Evolutionary conservation across 2,797 vertebrate genomes (phyloP), one percentile per base, ranked within the genome.

Genomic region (Paguma larvata): DNA sequence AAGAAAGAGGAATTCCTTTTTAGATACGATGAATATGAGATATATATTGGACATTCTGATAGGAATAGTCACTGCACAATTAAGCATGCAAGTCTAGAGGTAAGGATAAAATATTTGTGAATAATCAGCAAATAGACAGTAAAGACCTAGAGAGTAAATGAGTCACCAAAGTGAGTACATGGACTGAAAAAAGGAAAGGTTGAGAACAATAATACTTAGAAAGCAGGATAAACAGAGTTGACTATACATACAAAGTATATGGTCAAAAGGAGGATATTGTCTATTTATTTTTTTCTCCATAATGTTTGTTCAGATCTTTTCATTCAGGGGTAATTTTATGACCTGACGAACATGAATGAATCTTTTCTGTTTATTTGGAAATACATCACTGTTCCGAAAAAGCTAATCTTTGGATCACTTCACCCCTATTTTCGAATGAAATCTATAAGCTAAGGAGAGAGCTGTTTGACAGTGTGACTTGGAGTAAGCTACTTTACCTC

Each of bases 311-410:
- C 46, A 97, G 65, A 32, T 2, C 4, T 85, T 95, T 77, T 72
- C 18, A 90, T 62, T 85, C 70, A 13, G 23, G 51, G 11, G 12
- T 85, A 90, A 90, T 83, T 94, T 92, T 88, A 85, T 80, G 41
- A 90, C 13, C 89, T 88, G n/a, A 32, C 6, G 65, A 95, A 27
- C 82, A 86, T 56, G 44, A 73, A 93, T 34, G 4, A 75, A 80
- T 2, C 7, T 53, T 93, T 80, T 59, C 14, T 88, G n/a, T 92
- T 59, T 48, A 92, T 95, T 96, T 95, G 10, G 65, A 85, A 46
- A 14, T 38, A 80, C 19, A 80, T 41, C 83, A 46, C 13, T 53
- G 15, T 80, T 92, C 59, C 11, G 5, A 68, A 85, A 95, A 32
- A 80, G 23, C 2, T 68, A 53, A 83, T 25, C 13, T 38, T 63